Base-by-base conservation (phyloP, 2,888 invertebrate genomes). In the Parnassius smintheus region DNA sequence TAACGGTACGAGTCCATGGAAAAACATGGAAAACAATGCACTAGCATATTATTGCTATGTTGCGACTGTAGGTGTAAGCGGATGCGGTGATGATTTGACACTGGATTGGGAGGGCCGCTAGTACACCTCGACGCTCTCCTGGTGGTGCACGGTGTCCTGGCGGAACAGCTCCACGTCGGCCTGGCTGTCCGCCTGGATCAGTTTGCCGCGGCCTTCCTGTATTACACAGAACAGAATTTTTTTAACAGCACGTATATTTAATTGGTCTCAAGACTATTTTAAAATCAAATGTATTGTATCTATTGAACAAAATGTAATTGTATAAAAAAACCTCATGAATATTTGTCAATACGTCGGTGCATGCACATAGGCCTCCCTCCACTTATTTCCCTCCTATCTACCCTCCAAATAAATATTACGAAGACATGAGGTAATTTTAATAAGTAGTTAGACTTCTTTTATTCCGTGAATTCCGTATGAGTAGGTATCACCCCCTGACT, bases 141-240 rank as follows among this genome's bases (percentile, higher is more conserved):
- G 92, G 68, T 92, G 92, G 66, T 88, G 86, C 69, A 95, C 91
- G 55, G 95, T 94, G 76, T 95, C 95, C 85, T 94, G 94, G 59
- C 94, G 92, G 88, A 95, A 95, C 85, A 93, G 92, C 86, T 95
- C 95, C 66, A 95, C 94, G 72, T 95, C 95, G 3, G 94, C 95
- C 83, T 95, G 95, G 81, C 95, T 95, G 83, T 95, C 95, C 3
- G 94, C 94, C 69, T 94, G 93, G 68, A 95, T 85, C 72, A 95
- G 69, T 83, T 94, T 93, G 44, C 84, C 92, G 62, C 90, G 86
- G 0, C 89, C 90, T 70, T 89, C 90, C 91, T 90, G 78, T 35
- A 45, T 55, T 49, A 44, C 22, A 12, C 48, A 2, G 44, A 12
- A 46, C 8, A 2, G 11, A 11, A 7, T 12, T 12, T 10, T 12